Evolutionary conservation across 2,888 invertebrate genomes (phyloP), one percentile per base, ranked within the genome.

Genomic region (Troides aeacus): DNA sequence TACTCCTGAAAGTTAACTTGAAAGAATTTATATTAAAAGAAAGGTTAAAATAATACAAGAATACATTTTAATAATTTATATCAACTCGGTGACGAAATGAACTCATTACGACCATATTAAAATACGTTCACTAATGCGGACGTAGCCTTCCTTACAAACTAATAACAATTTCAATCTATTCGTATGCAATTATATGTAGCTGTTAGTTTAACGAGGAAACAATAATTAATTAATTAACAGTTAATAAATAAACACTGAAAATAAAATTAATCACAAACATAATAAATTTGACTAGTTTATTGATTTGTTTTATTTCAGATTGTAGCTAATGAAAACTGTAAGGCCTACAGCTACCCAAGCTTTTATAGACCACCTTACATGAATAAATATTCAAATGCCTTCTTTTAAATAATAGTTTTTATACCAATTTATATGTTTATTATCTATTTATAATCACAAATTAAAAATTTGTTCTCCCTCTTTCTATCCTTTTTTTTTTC

Each of bases 261-360:
- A 74, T 74, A 73, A 66, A 74, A 73, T 74, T 69, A 72, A 74
- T 64, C 63, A 66, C 74, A 74, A 74, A 74, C 72, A 66, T 72
- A 74, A 74, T 72, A 72, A 68, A 65, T 61, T 70, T 74, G 74
- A 74, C 74, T 74, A 74, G 74, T 72, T 72, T 57, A 66, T 61
- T 69, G 64, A 69, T n/a, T 53, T 39, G 12, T 12, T 46, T 1
- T 10, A 42, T 12, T 46, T 46, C 1, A 12, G 12, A 15, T 46
- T 15, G 15, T 46, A 12, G 12, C 15, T 2, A 46, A 12, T 42
- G 12, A 10, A 46, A 46, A 46, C 46, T 46, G 3, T 15, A 15
- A 12, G 1, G 46, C 3, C 30, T 30, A 30, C 5, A 30, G 30
- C 4, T 30, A 4, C 30, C 30, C 30, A 30, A 30, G 30, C 5